Conservation (phyloP, 2,888 invertebrate genomes). For the Agriopis marginaria region DNA sequence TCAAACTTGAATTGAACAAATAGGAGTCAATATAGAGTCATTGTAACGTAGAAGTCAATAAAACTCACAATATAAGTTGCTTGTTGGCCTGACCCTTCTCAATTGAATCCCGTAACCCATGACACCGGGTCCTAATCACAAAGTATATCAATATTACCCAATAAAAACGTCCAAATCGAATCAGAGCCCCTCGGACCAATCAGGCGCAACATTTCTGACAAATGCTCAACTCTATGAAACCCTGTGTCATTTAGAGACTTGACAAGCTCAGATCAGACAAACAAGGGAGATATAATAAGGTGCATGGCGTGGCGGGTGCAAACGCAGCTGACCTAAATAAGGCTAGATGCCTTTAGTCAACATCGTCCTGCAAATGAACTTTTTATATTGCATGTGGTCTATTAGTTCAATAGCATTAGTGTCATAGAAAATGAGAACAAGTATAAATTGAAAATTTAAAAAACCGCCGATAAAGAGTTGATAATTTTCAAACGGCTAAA, state of each 20-base stretch:
- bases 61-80: slow-evolving; percentile 30
- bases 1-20: slow-evolving; percentile 12
- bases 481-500: no score
- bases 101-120: slow-evolving; percentile 63
- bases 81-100: slow-evolving; percentile 58
- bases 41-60: slow-evolving; percentile 17
- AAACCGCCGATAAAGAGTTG: no score
- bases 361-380: no score
- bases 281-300: no score
- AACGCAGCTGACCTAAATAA: no score
- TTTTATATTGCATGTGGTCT: no score
- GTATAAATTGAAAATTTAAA: no score
- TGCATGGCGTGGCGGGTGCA: no score
- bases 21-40: slow-evolving; percentile 15
- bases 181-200: slow-evolving; percentile 73
- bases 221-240: slow-evolving; percentile 49
- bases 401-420: no score
- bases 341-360: no score
- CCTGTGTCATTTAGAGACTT: slow-evolving; percentile 33
- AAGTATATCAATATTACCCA: slow-evolving; percentile 79
- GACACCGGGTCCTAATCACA: slow-evolving; percentile 70
- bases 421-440: no score
- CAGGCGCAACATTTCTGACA: slow-evolving; percentile 61
- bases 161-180: slow-evolving; percentile 81
- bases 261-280: no score